phyloP scores from a whole-genome alignment of 2,113 vertebrate species.

The Psephotus haematonotus region DNA sequence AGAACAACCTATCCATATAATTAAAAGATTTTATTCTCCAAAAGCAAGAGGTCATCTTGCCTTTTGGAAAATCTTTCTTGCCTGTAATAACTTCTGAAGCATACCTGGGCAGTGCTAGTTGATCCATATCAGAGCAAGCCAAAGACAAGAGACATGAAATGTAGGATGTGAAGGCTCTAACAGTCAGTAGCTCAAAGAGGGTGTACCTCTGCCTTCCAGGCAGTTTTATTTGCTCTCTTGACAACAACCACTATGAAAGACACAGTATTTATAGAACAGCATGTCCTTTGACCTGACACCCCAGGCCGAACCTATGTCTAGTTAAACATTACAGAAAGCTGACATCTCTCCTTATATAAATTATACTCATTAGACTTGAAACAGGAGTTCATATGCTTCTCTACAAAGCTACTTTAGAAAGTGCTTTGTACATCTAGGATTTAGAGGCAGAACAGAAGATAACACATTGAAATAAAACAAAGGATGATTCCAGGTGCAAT shows the following conservation, averaged over 20 bases:
- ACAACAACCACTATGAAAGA: background rate
- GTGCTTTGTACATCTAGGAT: background rate
- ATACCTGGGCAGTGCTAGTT: background rate
- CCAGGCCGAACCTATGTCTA: background rate
- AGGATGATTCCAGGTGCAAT: background rate
- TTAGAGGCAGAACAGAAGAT: background rate
- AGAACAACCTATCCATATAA: background rate
- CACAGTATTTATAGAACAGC: background rate
- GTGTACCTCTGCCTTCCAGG: background rate
- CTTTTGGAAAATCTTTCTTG: background rate
- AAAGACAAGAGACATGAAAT: background rate
- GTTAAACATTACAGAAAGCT: background rate
- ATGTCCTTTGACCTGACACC: background rate
- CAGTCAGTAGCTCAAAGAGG: background rate
- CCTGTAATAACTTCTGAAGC: background rate
- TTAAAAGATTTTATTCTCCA: background rate
- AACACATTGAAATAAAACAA: background rate
- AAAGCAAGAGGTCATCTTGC: background rate
- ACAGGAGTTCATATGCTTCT: background rate
- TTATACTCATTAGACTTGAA: background rate
- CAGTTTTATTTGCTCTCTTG: background rate
- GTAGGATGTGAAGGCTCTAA: background rate
- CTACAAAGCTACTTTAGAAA: background rate
- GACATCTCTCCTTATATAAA: background rate
- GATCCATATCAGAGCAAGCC: background rate